Base-by-base conservation (phyloP, 1,140 invertebrate genomes). In the Cotesia typhae region DNA sequence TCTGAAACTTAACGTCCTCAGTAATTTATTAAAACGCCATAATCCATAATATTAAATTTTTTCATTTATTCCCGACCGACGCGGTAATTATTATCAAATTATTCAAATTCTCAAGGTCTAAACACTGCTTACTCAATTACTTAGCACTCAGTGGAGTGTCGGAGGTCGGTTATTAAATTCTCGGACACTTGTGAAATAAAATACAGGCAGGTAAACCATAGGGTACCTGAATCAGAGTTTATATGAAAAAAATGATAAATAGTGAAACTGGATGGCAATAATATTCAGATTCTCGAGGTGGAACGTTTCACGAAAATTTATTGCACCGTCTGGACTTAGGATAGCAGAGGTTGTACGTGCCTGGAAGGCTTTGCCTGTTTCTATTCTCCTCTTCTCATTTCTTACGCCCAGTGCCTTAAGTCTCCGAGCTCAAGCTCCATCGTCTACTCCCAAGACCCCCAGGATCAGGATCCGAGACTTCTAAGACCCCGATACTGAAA, bases 201-300 rank as follows among this genome's bases (percentile, higher is more conserved):
- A 65, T 65, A 9, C 0, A 41, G 36, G 28, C 4, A 51, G 17
- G 4, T 10, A 3, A 67, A 14, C 12, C 12, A 12, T 41, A 63
- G 60, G 6, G 6, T 12, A 36, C 67, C 67, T 72, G 66, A 52
- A 41, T 51, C 10, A 38, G 64, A 41, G 36, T 57, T 35, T n/a
- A 5, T n/a, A 52, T 17, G 47, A n/a, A 12, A 37, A 47, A 38
- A 38, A 47, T n/a, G 59, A 38, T 52, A 17, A 52, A 65, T 35
- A 61, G 10, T 37, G 38, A 60, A 38, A 71, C 35, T 59, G 66
- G 17, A 36, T 17, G 57, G 68, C 69, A 74, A 78, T 78, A 78
- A 76, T 76, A 78, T 78, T 75, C 75, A 76, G 67, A 78, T 76
- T 78, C 74, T 36, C 70, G 57, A 63, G 64, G 70, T 73, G 70